Conservation (phyloP, 2,797 vertebrate genomes). For the Odontamblyopus lacepedii region DNA sequence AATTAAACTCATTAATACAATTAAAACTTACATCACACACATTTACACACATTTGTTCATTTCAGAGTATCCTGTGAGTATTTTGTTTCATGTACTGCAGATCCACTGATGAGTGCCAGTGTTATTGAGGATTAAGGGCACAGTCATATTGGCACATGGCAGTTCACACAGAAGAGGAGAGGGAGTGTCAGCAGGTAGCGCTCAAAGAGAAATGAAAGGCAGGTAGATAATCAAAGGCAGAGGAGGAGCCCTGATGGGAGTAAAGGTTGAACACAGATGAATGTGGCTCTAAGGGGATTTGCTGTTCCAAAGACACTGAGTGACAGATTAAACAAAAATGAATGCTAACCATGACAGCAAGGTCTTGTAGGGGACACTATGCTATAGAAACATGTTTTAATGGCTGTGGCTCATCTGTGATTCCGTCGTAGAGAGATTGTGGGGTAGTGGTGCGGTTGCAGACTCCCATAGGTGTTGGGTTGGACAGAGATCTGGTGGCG, state of each 20-base stretch:
- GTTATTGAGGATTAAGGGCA: conserved; percentile 35
- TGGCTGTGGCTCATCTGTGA: background rate
- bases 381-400: conserved; percentile 4
- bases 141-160: conserved; percentile 35
- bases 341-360: conserved; percentile 2
- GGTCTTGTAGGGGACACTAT: conserved; percentile 13
- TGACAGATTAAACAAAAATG: conserved; percentile 16
- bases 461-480: background rate
- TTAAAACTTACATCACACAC: too few species aligned
- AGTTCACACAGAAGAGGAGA: conserved; percentile 28
- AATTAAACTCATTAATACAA: too few species aligned
- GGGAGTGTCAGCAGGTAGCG: conserved; percentile 20
- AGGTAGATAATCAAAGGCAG: conserved; percentile 52
- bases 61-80: background rate
- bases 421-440: background rate
- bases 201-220: conserved; percentile 44
- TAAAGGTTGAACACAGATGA: conserved; percentile 38
- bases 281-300: conserved; percentile 24
- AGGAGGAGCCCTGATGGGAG: conserved; percentile 38
- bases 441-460: background rate
- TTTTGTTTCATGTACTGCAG: background rate
- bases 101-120: conserved; percentile 9
- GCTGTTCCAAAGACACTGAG: conserved; percentile 16
- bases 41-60: background rate
- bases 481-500: conserved; percentile 9